phyloP scores from a whole-genome alignment of 2,797 vertebrate species.

The Capromys pilorides region DNA sequence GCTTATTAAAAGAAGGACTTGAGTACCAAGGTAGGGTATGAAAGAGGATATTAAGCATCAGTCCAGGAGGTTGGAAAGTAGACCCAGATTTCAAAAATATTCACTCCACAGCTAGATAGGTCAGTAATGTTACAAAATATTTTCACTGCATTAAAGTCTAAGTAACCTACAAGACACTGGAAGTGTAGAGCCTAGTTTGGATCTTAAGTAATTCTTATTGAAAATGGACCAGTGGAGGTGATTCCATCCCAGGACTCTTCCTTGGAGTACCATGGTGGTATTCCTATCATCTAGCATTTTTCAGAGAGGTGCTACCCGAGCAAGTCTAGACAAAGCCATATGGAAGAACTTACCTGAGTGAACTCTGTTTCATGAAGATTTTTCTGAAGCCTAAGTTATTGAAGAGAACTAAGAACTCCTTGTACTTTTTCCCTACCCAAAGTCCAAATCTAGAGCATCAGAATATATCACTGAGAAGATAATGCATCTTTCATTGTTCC shows the following conservation, averaged over 20 bases:
- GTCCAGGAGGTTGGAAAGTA: conserved; percentile 9
- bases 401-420: background rate
- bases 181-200: background rate
- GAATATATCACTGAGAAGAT: background rate
- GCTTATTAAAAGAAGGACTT: background rate
- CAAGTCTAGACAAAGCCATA: background rate
- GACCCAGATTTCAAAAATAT: background rate
- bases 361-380: background rate
- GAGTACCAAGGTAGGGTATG: background rate
- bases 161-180: background rate
- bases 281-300: background rate
- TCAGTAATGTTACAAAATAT: background rate
- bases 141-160: background rate
- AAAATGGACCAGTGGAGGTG: background rate
- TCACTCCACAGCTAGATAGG: background rate
- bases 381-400: background rate
- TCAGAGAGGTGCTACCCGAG: background rate
- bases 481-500: conserved; percentile 35
- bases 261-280: background rate
- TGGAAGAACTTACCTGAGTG: background rate
- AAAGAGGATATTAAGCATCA: background rate
- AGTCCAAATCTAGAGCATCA: background rate
- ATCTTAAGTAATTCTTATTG: background rate
- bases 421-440: too few species aligned
- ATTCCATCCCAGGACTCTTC: background rate